A percentile compares a stretch with the other conserved stretches of the same genome.
phyloP scores from a whole-genome alignment of 2,797 vertebrate genomes.

The Yasuhikotakia modesta region DNA sequence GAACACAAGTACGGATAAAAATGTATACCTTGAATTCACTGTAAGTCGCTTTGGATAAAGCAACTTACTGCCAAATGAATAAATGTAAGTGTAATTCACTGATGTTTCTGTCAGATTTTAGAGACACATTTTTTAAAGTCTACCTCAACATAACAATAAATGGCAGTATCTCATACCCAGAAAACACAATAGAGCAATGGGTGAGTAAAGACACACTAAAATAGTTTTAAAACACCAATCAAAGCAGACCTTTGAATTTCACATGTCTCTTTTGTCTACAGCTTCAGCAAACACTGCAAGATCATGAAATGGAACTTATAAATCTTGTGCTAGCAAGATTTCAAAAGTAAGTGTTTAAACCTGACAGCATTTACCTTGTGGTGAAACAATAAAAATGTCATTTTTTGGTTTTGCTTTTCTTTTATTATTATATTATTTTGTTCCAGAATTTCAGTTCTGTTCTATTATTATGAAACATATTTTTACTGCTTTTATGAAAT shows the following conservation, averaged over 20 bases:
- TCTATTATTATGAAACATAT: too few species aligned
- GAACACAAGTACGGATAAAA: too few species aligned
- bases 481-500: not conserved
- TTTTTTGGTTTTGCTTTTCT: too few species aligned
- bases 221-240: not conserved
- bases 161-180: slow-evolving; percentile 11
- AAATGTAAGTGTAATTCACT: slow-evolving; percentile 4
- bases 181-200: slow-evolving; percentile 49
- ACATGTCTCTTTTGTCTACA: slow-evolving; percentile 23
- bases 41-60: too few species aligned
- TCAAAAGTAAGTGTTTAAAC: slow-evolving; percentile 38
- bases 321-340: slow-evolving; percentile 40
- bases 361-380: not conserved
- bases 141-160: slow-evolving; percentile 50
- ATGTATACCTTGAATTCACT: too few species aligned
- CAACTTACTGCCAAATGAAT: too few species aligned
- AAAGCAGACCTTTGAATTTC: not conserved
- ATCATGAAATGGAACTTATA: slow-evolving; percentile 32
- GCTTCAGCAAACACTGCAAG: slow-evolving; percentile 48
- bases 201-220: slow-evolving; percentile 24
- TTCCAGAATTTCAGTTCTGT: not conserved
- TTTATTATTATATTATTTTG: not conserved
- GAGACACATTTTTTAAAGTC: slow-evolving; percentile 62
- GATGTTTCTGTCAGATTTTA: slow-evolving; percentile 34
- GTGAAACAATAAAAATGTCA: not conserved